phyloP scores from a whole-genome alignment of 1,140 invertebrate species.

The Nymphalis io region DNA sequence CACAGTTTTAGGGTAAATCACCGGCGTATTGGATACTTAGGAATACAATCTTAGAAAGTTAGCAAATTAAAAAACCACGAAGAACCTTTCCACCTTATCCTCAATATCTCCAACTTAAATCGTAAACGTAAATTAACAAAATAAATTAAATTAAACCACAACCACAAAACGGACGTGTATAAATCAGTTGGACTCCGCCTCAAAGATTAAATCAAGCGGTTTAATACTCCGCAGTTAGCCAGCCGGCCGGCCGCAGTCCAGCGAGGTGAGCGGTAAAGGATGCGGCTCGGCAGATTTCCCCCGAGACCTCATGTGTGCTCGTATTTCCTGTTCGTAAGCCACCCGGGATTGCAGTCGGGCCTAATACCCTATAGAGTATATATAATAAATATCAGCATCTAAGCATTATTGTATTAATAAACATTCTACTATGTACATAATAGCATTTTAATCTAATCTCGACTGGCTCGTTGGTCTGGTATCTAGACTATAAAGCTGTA shows the following conservation, averaged over 20 bases:
- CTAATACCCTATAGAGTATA: neutral
- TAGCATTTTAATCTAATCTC: too few species aligned
- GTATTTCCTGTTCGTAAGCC: neutral
- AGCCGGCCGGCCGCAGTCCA: neutral
- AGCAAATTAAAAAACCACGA: too few species aligned
- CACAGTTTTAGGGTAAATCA: too few species aligned
- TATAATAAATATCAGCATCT: neutral
- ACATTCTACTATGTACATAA: neutral
- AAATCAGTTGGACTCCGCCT: neutral
- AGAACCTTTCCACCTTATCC: too few species aligned
- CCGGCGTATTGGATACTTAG: too few species aligned
- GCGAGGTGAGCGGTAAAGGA: neutral
- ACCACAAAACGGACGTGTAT: neutral
- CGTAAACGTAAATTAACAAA: neutral
- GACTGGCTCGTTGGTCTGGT: too few species aligned
- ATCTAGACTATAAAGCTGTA: too few species aligned
- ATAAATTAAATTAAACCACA: conserved; percentile 1
- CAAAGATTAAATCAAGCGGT: conserved; percentile 2
- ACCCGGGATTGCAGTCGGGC: neutral
- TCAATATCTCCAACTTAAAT: neutral
- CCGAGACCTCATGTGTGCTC: neutral
- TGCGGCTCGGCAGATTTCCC: conserved; percentile 7
- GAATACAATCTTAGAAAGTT: too few species aligned
- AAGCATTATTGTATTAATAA: neutral
- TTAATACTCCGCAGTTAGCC: neutral